These are phyloP conservation scores for Apostichopus japonicus DNA, from an alignment of 35 echinoderm and acorn worm genomes.

Conservation along the genomic window DNA sequence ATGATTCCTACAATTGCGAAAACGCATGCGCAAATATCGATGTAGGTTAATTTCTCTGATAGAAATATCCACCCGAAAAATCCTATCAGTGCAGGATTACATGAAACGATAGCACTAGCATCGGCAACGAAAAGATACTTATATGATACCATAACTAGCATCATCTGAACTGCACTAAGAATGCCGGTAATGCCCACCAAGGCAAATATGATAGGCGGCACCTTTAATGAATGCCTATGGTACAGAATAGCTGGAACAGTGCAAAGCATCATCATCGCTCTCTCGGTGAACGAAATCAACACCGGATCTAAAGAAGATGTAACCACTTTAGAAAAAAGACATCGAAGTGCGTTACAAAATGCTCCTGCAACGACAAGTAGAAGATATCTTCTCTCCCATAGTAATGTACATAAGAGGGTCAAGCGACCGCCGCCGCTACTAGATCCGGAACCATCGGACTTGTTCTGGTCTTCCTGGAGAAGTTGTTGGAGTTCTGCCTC, in stretches of 20 bases:
- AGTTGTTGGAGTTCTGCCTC: background rate
- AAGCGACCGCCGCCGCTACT: background rate
- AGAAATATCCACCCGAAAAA: background rate
- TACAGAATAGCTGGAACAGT: background rate
- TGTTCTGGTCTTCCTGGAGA: background rate
- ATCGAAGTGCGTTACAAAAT: slow-evolving; percentile 4
- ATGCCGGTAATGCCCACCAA: background rate
- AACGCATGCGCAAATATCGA: background rate
- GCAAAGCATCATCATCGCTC: background rate
- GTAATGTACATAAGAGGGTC: background rate
- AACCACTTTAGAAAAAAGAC: background rate
- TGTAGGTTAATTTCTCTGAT: background rate
- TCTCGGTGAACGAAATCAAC: background rate
- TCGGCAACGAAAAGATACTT: background rate
- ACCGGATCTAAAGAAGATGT: background rate
- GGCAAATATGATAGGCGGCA: background rate
- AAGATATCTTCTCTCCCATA: slow-evolving; percentile 12
- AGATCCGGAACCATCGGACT: background rate
- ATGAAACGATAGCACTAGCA: background rate
- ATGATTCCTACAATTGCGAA: background rate
- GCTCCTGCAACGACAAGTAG: background rate
- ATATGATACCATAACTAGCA: background rate
- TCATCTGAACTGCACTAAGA: background rate
- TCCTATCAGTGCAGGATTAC: background rate
- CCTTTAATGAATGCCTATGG: background rate